Evolutionary conservation across 2,113 vertebrate species (phyloP).

Genomic region (Cichladusa arquata): DNA sequence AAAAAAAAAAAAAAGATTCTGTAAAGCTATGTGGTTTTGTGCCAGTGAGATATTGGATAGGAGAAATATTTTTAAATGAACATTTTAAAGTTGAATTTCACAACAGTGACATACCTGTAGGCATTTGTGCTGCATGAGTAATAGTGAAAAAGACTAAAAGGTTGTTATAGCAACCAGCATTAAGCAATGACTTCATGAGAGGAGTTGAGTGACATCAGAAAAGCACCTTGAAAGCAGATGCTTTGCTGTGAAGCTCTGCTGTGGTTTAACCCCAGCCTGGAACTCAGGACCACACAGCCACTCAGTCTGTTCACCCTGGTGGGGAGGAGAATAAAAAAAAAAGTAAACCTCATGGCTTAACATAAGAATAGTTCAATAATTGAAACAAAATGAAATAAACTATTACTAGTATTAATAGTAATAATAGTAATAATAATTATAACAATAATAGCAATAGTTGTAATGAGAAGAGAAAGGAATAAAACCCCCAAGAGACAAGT

Average conservation of each 20-base stretch:
- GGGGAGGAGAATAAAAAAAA: not conserved
- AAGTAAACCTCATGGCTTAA: not conserved
- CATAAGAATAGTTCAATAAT: not conserved
- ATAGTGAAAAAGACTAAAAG: not conserved
- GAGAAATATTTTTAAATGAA: not conserved
- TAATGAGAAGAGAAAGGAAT: not conserved
- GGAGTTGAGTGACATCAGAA: conserved; percentile 41
- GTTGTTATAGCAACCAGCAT: conserved; percentile 29
- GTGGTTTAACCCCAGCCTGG: not conserved
- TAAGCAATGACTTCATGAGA: not conserved
- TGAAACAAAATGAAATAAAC: not conserved
- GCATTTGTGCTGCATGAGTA: not conserved
- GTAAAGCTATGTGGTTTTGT: not conserved
- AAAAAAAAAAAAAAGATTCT: not conserved
- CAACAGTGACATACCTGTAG: not conserved
- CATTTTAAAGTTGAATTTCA: not conserved
- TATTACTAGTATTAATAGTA: not conserved
- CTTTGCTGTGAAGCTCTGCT: not conserved
- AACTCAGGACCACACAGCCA: not conserved
- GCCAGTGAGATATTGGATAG: not conserved
- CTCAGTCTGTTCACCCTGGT: rapidly evolving
- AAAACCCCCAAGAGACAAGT: not conserved
- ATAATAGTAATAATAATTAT: not conserved
- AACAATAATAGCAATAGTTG: no score
- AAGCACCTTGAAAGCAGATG: not conserved